Evolutionary conservation across 2,797 vertebrate species (phyloP), one percentile per base, ranked within the genome.

Genomic region (Sardinella longiceps): DNA sequence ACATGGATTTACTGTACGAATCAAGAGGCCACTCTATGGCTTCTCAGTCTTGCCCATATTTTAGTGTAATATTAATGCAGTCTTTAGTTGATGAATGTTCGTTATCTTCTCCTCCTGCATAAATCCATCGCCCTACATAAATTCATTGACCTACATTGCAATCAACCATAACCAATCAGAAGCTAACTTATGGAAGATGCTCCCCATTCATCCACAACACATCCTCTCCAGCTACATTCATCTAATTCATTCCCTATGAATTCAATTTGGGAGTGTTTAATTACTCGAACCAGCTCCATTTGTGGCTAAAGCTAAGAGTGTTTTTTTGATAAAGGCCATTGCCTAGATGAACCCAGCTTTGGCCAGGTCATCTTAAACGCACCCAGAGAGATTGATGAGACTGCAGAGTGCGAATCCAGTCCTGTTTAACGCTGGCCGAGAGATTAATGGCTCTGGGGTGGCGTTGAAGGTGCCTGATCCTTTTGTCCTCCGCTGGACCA

Each of bases 381-480:
- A 88, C 85, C 86, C 87, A 81, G 87, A 28, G 88, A 91, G 90
- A 91, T 91, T 87, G 91, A 93, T 90, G 84, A 88, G 70, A 87
- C 80, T 86, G 51, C 84, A 70, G 86, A 85, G 86, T 60, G 28
- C 83, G 84, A 88, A 87, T 85, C 85, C 25, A 83, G 89, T 87
- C 83, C 89, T 85, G 86, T 87, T 66, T 89, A 81, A 87, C 0
- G 46, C 84, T 89, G 87, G 60, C 84, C 39, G 84, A 82, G 89
- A 90, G 91, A 92, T 90, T 90, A 90, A 91, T 89, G 86, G 89
- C 87, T 90, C 84, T 87, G 70, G 82, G 82, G 88, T 18, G 12
- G 84, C 48, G 12, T 60, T 56, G 43, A 15, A 45, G 82, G 63
- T 28, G 85, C 85, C 87, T 45, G 77, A 74, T 74, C 85, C 87